Conservation (phyloP, 2,888 invertebrate genomes). For the Mimachlamys varia region DNA sequence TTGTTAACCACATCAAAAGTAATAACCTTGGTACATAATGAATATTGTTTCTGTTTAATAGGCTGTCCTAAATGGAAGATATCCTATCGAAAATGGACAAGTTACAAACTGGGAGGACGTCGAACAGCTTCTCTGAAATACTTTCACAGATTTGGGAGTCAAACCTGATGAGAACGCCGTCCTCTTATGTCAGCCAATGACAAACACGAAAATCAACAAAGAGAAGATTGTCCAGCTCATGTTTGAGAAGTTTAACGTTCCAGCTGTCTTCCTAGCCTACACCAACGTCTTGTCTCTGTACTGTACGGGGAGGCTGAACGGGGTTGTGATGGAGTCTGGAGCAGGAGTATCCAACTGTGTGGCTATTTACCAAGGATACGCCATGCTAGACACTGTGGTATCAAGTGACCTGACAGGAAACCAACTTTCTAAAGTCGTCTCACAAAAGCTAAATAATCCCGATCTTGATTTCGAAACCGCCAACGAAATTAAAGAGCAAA, state of each 20-base stretch:
- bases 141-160: conserved; percentile 89
- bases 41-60: no score
- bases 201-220: conserved; percentile 95
- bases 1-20: no score
- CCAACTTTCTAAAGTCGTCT: conserved; percentile 55
- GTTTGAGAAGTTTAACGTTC: conserved; percentile 55
- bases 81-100: neutral
- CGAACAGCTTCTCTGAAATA: conserved; percentile 7
- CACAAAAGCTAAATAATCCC: conserved; percentile 50
- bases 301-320: conserved; percentile 89
- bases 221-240: conserved; percentile 91
- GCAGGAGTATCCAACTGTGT: conserved; percentile 53
- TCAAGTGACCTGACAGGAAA: conserved; percentile 54
- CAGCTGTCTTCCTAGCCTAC: conserved; percentile 87
- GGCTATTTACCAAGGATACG: conserved; percentile 57
- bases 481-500: conserved; percentile 51
- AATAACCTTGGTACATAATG: no score
- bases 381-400: conserved; percentile 53
- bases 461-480: conserved; percentile 54
- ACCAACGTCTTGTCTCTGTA: conserved; percentile 94
- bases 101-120: neutral
- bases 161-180: conserved; percentile 96
- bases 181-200: conserved; percentile 93
- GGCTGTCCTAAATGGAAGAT: neutral
- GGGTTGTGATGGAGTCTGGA: conserved; percentile 51